phyloP scores from a whole-genome alignment of 1,140 invertebrate species.

The Palaemon carinicauda region DNA sequence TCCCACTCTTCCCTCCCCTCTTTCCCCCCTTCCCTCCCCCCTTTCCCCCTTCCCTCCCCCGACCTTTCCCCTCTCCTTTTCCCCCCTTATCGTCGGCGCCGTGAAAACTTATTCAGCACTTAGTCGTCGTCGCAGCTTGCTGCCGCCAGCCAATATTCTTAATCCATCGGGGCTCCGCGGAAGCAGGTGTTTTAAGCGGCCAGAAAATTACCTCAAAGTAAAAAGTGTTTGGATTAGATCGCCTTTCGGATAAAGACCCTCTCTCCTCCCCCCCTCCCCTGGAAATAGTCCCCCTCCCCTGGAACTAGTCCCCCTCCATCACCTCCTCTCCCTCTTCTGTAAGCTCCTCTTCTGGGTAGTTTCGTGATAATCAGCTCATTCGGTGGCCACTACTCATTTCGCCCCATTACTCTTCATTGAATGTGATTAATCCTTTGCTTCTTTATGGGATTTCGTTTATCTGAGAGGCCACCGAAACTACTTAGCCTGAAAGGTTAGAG shows the following conservation, averaged over 20 bases:
- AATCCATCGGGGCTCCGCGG: constrained; percentile 12
- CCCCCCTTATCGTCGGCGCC: no score
- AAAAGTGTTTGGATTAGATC: constrained; percentile 53
- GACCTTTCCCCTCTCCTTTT: not conserved
- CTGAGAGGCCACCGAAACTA: constrained; percentile 36
- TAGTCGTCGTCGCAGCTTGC: not conserved
- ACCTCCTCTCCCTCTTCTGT: no score
- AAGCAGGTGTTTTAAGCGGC: constrained; percentile 43
- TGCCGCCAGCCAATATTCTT: constrained; percentile 20
- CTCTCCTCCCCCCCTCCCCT: not conserved
- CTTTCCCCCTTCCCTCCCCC: not conserved
- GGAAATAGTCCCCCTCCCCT: not conserved
- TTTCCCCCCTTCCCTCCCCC: no score
- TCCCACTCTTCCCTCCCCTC: not conserved
- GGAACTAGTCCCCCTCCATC: not conserved
- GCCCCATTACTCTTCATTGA: constrained; percentile 10
- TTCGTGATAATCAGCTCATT: not conserved
- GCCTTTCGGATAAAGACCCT: constrained; percentile 24
- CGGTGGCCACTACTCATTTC: no score
- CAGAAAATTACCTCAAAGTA: constrained; percentile 40
- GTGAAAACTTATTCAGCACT: not conserved
- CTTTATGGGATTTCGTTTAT: constrained; percentile 34
- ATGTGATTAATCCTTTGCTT: constrained; percentile 34
- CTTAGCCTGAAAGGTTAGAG: constrained; percentile 24
- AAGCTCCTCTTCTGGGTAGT: not conserved